Conservation (phyloP, 2,113 vertebrate species). For the Pao palembangensis region DNA sequence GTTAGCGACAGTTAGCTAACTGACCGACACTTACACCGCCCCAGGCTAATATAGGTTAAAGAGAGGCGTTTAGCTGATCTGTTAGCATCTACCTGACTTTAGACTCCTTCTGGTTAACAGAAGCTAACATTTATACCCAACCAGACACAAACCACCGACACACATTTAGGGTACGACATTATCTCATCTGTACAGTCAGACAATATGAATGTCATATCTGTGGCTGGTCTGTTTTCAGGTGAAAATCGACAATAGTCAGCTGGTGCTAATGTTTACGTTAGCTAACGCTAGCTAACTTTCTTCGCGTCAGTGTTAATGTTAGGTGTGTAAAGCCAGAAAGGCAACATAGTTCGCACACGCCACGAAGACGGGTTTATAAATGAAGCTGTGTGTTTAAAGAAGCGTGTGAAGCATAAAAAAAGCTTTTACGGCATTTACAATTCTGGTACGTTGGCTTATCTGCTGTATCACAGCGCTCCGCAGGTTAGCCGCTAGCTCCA, state of each 20-base stretch:
- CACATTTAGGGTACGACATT: too few species aligned
- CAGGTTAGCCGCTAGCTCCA: slow-evolving; percentile 45
- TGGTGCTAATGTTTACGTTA: slow-evolving; percentile 41
- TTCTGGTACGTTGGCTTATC: slow-evolving; percentile 11
- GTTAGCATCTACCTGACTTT: too few species aligned
- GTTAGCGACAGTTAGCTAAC: neutral
- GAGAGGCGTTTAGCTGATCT: too few species aligned
- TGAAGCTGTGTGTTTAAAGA: too few species aligned
- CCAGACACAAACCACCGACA: too few species aligned
- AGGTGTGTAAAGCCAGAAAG: neutral
- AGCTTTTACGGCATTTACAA: neutral
- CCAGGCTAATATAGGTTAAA: too few species aligned
- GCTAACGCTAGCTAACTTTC: slow-evolving; percentile 36
- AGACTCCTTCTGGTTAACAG: too few species aligned
- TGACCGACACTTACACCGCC: neutral
- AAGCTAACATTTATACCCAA: too few species aligned
- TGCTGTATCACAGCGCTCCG: slow-evolving; percentile 40
- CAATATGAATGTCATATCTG: neutral
- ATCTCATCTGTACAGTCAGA: too few species aligned
- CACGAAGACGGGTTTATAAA: neutral
- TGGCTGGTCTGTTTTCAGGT: neutral
- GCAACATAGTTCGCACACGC: neutral
- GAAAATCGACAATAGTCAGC: neutral
- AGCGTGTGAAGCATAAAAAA: neutral
- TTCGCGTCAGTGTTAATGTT: slow-evolving; percentile 26